Base-by-base conservation (phyloP, 2,888 invertebrate genomes). In the Priapulus caudatus region DNA sequence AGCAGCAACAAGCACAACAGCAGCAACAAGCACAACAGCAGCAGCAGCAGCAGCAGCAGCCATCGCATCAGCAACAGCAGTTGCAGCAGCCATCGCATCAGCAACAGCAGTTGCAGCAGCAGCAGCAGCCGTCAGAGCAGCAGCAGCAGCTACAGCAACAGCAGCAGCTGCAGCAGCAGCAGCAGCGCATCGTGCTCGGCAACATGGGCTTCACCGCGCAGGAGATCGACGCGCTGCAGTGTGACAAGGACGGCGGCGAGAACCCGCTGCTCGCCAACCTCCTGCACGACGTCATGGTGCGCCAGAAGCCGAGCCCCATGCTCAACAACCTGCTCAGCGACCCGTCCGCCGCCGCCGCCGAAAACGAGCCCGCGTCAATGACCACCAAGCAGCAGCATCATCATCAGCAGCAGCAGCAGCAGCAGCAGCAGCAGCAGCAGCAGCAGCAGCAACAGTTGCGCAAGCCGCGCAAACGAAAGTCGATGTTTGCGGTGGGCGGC, bases 121-220 rank as follows among this genome's bases (percentile, higher is more conserved):
- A 55, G 55, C 22, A 55, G 56, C 4, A 53, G 53, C 5, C 57
- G 56, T 22, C 54, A 54, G 46, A 52, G 56, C 15, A 57, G 51
- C 23, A 52, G 23, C 51, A 46, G 55, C 86, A 2, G 86, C 88
- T 43, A 64, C 69, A 74, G 19, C 56, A 43, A 43, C 47, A 77
- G 77, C 60, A 72, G 4, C 48, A 48, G 23, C 52, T 46, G 33
- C 10, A 33, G n/a, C 33, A 33, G 33, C 33, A 33, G 10, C 33
- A 33, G n/a, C 33, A 33, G n/a, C 10, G 33, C 10, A 10, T 33
- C n/a, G n/a, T n/a, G 10, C 33, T 10, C n/a, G 10, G 10, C n/a
- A 33, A 33, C 33, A 33, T 33, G 33, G 33, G 33, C 33, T 33
- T 33, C n/a, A n/a, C 10, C 10, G 10, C 10, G 10, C 10, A 33